A percentile compares a stretch with the other conserved stretches of the same genome.
Conservation (phyloP, 2,888 invertebrate species). For the Ypsolopha scabrella region DNA sequence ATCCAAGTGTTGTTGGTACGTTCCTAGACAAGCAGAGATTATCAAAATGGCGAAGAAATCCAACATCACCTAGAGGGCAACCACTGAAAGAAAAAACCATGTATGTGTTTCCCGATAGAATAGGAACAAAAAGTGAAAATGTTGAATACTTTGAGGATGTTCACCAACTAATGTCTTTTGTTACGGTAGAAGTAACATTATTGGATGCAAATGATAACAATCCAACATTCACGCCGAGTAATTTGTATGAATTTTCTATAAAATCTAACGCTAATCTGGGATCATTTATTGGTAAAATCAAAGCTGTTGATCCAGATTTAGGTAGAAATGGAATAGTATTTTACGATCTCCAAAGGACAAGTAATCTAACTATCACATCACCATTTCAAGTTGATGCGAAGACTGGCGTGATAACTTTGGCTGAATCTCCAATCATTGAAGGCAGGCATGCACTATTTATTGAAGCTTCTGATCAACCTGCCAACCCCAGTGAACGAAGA, state of each 20-base stretch:
- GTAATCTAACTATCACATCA: conserved; percentile 72
- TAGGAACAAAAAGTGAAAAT: conserved; percentile 47
- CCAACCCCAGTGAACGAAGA: conserved; percentile 85
- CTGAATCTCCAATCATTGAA: conserved; percentile 74
- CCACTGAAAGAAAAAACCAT: conserved; percentile 48
- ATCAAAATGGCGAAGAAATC: conserved; percentile 48
- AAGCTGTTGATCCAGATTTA: conserved; percentile 85
- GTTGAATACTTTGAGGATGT: conserved; percentile 50
- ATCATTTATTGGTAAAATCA: conserved; percentile 81
- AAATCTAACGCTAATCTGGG: conserved; percentile 77
- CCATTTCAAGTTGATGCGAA: conserved; percentile 80
- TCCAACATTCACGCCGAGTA: conserved; percentile 86
- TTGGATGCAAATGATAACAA: conserved; percentile 93
- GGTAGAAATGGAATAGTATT: conserved; percentile 79
- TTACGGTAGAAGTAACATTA: conserved; percentile 84
- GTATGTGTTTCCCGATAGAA: conserved; percentile 58
- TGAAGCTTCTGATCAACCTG: conserved; percentile 86
- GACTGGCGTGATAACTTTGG: conserved; percentile 76
- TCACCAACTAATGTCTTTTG: conserved; percentile 62
- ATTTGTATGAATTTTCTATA: conserved; percentile 83
- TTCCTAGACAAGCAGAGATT: conserved; percentile 47
- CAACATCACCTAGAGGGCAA: conserved; percentile 27
- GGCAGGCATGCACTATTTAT: conserved; percentile 85
- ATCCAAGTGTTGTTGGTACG: conserved; percentile 74
- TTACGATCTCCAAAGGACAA: conserved; percentile 79